These are phyloP conservation scores for Synanthedon myopaeformis DNA, from an alignment of 2,888 invertebrate species.

Conservation along the genomic window DNA sequence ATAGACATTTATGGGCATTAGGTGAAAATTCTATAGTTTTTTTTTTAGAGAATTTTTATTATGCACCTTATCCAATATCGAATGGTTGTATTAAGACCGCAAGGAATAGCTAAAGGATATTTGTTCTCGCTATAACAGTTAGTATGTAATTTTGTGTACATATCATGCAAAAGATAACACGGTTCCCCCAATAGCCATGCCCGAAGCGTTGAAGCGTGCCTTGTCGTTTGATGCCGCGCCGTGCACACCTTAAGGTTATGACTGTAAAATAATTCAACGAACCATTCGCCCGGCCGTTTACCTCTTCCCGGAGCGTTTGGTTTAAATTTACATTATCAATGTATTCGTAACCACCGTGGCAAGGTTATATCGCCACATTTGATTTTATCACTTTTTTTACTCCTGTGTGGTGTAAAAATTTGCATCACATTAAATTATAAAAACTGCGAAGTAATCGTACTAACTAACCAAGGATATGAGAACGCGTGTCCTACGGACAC, in stretches of 20 bases:
- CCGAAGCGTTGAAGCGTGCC: background rate
- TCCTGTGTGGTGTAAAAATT: too few species aligned
- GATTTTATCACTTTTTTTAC: too few species aligned
- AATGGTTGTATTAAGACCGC: background rate
- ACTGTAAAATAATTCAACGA: slow-evolving; percentile 32
- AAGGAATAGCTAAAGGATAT: background rate
- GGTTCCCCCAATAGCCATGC: background rate
- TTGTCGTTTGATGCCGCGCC: background rate
- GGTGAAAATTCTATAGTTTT: background rate
- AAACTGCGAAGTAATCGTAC: too few species aligned
- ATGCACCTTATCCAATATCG: background rate
- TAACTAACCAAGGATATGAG: too few species aligned
- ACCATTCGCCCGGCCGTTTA: slow-evolving; percentile 31
- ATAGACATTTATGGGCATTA: too few species aligned
- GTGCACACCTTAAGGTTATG: background rate
- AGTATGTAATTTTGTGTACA: too few species aligned
- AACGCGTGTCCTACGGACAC: too few species aligned
- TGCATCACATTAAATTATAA: too few species aligned
- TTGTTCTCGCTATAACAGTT: background rate
- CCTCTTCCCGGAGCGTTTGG: slow-evolving; percentile 12
- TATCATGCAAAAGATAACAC: background rate
- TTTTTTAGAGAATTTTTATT: background rate
- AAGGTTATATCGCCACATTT: too few species aligned
- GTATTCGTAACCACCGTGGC: too few species aligned
- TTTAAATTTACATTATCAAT: too few species aligned